Conservation (phyloP, 2,113 vertebrate genomes). For the Merops nubicus region DNA sequence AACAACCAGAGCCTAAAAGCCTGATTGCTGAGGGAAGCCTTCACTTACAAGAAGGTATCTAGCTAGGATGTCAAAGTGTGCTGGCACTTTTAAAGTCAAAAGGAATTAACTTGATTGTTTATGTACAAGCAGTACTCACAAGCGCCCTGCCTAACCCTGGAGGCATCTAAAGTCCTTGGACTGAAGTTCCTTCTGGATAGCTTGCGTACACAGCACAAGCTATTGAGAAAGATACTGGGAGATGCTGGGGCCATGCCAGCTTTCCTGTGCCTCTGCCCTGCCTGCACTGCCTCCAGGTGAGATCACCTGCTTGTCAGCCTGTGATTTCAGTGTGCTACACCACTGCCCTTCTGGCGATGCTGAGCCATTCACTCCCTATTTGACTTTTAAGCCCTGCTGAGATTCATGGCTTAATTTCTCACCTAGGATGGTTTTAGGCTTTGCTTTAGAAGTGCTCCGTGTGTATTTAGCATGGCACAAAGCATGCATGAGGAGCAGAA, state of each 20-base stretch:
- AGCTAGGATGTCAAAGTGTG: background rate
- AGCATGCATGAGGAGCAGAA: background rate
- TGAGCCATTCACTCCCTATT: background rate
- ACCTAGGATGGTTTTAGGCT: background rate
- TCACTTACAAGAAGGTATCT: background rate
- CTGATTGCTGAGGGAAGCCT: background rate
- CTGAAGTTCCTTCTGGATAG: background rate
- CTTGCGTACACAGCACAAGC: background rate
- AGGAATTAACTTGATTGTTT: background rate
- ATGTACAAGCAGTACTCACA: background rate
- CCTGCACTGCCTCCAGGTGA: background rate
- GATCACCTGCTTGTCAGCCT: background rate
- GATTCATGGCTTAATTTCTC: background rate
- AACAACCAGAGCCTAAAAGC: background rate
- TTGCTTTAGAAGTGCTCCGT: background rate
- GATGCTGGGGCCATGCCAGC: background rate
- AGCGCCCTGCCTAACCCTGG: background rate
- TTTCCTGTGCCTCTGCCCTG: background rate
- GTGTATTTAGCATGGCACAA: background rate
- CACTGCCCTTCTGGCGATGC: background rate
- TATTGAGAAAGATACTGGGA: conserved; percentile 6
- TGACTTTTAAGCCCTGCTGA: background rate
- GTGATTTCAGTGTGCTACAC: background rate
- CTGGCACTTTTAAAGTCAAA: background rate
- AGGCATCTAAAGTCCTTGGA: background rate